These are phyloP conservation scores for Dasysyrphus tricinctus DNA, from an alignment of 2,888 invertebrate species.

Conservation along the genomic window DNA sequence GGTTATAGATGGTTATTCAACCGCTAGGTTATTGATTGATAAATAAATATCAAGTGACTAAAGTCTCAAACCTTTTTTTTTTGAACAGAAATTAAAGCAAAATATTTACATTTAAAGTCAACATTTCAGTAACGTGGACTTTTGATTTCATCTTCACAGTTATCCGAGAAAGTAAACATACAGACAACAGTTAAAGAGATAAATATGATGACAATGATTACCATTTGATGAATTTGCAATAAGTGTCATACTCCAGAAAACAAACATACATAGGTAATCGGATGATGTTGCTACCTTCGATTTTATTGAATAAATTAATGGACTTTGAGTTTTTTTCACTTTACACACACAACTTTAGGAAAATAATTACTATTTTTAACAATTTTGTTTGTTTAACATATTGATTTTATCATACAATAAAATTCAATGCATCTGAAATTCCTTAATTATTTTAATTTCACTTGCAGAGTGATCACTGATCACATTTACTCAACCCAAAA, in stretches of 20 bases:
- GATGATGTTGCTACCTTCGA: neutral
- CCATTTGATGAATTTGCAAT: too few species aligned
- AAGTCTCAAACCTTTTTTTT: neutral
- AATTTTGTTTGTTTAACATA: too few species aligned
- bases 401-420: too few species aligned
- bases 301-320: neutral
- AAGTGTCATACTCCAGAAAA: neutral
- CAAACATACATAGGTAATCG: neutral
- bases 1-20: conserved; percentile 12
- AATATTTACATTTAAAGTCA: conserved; percentile 3
- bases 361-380: too few species aligned
- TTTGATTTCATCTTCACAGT: conserved; percentile 8
- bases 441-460: too few species aligned
- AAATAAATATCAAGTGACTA: neutral
- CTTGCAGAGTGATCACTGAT: too few species aligned
- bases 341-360: too few species aligned
- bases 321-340: too few species aligned
- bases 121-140: neutral
- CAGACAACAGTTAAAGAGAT: neutral
- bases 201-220: conserved; percentile 11
- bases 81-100: neutral
- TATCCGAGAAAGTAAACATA: neutral
- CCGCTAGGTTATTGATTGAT: neutral
- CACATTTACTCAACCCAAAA: too few species aligned
- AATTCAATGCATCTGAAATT: too few species aligned